These are phyloP conservation scores for Nemurella pictetii DNA, from an alignment of 2,888 invertebrate species.

Conservation along the genomic window DNA sequence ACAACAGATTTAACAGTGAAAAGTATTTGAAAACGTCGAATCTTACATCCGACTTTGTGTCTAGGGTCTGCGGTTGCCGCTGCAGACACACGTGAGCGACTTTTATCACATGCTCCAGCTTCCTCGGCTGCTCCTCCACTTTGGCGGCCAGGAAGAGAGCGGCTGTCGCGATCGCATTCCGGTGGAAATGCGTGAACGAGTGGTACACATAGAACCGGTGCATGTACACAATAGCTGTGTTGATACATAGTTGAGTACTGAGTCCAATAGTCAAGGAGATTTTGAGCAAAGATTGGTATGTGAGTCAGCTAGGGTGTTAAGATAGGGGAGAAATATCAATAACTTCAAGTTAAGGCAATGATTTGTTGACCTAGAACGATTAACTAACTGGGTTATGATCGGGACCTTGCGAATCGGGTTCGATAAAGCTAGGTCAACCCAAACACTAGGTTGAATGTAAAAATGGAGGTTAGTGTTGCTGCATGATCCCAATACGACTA, in stretches of 20 bases:
- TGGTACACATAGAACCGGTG: constrained; percentile 99
- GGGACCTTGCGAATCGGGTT: neutral
- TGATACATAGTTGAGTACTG: constrained; percentile 92
- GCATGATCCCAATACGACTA: neutral
- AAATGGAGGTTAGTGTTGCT: constrained; percentile 3
- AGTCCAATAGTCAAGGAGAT: constrained; percentile 48
- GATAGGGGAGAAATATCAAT: neutral
- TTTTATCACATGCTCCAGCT: constrained; percentile 95
- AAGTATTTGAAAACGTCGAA: too few species aligned
- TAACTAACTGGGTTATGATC: neutral
- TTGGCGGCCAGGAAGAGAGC: constrained; percentile 96
- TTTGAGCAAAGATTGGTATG: neutral
- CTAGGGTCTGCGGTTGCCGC: constrained; percentile 60
- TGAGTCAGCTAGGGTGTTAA: neutral
- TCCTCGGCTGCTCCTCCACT: constrained; percentile 97
- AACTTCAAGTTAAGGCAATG: neutral
- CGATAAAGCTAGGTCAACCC: constrained; percentile 2
- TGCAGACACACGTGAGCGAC: constrained; percentile 88
- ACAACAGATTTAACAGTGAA: neutral
- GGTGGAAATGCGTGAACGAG: constrained; percentile 92
- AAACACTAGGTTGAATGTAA: neutral
- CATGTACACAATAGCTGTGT: constrained; percentile 99
- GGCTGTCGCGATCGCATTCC: constrained; percentile 92
- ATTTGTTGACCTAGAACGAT: neutral
- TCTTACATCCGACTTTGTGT: constrained; percentile 72